phyloP scores from a whole-genome alignment of 2,797 vertebrate species.

The Chaunax sp. region DNA sequence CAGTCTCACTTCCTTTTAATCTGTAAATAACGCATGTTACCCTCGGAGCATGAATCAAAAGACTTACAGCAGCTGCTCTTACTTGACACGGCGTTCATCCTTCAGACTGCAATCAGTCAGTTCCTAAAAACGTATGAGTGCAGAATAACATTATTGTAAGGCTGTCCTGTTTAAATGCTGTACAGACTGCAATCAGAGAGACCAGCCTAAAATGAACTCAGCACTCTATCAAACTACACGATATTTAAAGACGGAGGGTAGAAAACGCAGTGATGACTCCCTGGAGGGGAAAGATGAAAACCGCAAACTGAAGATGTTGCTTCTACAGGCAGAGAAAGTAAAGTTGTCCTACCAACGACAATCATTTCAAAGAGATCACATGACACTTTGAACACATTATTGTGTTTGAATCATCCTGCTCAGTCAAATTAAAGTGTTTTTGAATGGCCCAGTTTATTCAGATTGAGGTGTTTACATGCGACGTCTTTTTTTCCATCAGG shows the following conservation, averaged over 20 bases:
- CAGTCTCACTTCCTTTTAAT: no score
- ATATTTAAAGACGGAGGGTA: neutral
- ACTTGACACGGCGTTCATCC: neutral
- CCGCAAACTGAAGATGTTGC: neutral
- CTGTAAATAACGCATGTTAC: neutral
- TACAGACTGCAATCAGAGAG: neutral
- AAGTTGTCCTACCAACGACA: neutral
- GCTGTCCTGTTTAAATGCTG: no score
- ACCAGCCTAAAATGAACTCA: no score
- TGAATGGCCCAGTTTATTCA: slow-evolving; percentile 6
- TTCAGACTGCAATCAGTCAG: neutral
- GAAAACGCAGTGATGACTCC: neutral
- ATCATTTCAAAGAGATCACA: neutral
- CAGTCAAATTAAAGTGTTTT: neutral
- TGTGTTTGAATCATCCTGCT: neutral
- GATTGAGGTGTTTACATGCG: slow-evolving; percentile 5
- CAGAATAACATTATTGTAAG: no score
- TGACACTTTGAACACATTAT: neutral
- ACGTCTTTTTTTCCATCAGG: neutral
- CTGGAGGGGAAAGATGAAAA: neutral
- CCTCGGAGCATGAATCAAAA: slow-evolving; percentile 9
- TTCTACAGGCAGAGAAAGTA: neutral
- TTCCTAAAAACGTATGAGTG: no score
- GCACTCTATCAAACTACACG: neutral
- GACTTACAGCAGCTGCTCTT: neutral